phyloP scores from a whole-genome alignment of 1,140 invertebrate species.

The Pseudachorutes palmiensis region DNA sequence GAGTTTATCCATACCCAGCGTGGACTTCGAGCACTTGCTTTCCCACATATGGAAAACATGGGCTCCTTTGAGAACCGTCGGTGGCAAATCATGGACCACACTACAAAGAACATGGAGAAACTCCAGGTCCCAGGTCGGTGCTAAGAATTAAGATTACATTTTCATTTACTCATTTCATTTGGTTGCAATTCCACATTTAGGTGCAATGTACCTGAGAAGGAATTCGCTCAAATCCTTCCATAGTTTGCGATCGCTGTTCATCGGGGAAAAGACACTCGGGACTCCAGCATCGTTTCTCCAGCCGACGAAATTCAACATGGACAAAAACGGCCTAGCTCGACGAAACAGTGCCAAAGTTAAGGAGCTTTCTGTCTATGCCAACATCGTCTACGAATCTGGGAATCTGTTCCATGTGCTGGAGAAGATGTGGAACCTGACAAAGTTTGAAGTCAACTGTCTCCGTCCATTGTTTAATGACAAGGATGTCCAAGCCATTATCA shows the following conservation, averaged over 20 bases:
- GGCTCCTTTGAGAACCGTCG: not conserved
- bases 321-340: not conserved
- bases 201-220: slow-evolving; percentile 1
- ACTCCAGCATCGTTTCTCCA: not conserved
- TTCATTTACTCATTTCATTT: too few species aligned
- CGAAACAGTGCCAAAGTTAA: not conserved
- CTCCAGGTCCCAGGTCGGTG: not conserved
- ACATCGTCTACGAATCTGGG: not conserved
- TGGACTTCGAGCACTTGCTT: not conserved
- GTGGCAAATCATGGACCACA: not conserved
- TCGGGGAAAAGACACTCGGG: not conserved
- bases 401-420: slow-evolving; percentile 1
- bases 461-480: slow-evolving; percentile 3
- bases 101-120: not conserved
- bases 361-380: not conserved
- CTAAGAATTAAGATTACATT: not conserved
- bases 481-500: not conserved
- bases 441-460: not conserved
- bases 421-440: not conserved
- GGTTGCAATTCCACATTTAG: not conserved
- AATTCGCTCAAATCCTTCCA: not conserved
- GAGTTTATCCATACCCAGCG: not conserved
- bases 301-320: not conserved
- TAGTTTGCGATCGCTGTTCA: not conserved
- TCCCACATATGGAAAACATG: not conserved